These are phyloP conservation scores for Oreotragus oreotragus DNA, from an alignment of 2,113 vertebrate genomes.

Conservation along the genomic window DNA sequence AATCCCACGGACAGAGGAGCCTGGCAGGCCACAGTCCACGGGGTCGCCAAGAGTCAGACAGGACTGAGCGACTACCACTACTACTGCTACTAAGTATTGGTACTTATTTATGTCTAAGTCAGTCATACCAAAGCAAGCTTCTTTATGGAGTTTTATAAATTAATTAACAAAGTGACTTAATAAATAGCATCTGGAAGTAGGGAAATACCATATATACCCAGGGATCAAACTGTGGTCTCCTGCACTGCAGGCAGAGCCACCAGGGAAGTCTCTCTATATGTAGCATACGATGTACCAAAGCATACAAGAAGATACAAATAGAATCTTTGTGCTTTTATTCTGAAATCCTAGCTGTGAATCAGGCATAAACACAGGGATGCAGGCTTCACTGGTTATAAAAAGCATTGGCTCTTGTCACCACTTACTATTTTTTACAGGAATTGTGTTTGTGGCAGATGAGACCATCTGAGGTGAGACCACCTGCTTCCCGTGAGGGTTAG, in stretches of 20 bases:
- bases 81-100: neutral
- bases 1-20: neutral
- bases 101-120: neutral
- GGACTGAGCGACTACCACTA: accelerated
- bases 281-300: neutral
- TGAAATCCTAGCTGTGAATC: neutral
- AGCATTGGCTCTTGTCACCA: neutral
- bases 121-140: neutral
- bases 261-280: neutral
- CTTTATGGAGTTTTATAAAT: neutral
- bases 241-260: neutral
- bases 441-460: neutral
- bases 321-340: neutral
- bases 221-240: neutral
- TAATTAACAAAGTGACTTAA: neutral
- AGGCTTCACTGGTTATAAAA: neutral
- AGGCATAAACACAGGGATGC: neutral
- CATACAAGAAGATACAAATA: too few relatives aligned
- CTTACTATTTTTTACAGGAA: neutral
- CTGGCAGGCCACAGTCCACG: neutral
- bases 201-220: neutral
- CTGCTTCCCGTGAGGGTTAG: neutral
- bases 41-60: neutral
- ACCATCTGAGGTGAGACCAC: neutral
- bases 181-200: neutral